These are phyloP conservation scores for Percina caprodes DNA, from an alignment of 2,113 vertebrate species.

Conservation along the genomic window DNA sequence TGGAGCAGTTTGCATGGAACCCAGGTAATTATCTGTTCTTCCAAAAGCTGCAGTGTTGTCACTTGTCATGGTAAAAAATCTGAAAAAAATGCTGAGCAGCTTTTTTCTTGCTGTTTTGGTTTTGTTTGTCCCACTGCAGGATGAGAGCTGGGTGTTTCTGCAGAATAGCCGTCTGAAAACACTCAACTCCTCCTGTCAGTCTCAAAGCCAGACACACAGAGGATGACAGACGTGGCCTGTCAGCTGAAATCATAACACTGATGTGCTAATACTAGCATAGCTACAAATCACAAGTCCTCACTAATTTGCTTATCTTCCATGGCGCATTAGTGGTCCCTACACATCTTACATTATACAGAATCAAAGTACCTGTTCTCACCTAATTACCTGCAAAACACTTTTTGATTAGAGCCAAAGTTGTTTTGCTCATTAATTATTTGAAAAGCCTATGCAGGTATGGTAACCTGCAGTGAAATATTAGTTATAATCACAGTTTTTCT, in stretches of 20 bases:
- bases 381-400: constrained; percentile 8
- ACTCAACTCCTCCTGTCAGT: constrained; percentile 41
- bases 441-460: not conserved
- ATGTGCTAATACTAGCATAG: constrained; percentile 23
- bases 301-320: constrained; percentile 1
- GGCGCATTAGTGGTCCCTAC: not conserved
- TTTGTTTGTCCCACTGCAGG: constrained; percentile 15
- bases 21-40: constrained; percentile 84
- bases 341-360: not conserved
- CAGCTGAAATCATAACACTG: constrained; percentile 41
- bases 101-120: constrained; percentile 17
- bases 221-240: constrained; percentile 62
- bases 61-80: not conserved
- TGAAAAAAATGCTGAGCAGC: constrained; percentile 21
- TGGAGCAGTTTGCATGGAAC: constrained; percentile 99
- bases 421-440: not conserved
- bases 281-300: not conserved
- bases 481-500: not conserved
- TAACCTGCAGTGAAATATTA: not conserved
- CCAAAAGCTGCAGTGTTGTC: not conserved
- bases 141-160: constrained; percentile 27
- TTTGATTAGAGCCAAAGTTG: not conserved
- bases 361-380: constrained; percentile 7
- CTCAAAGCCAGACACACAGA: constrained; percentile 33
- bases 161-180: constrained; percentile 61